phyloP scores from a whole-genome alignment of 2,888 invertebrate species.

The Belgica antarctica region DNA sequence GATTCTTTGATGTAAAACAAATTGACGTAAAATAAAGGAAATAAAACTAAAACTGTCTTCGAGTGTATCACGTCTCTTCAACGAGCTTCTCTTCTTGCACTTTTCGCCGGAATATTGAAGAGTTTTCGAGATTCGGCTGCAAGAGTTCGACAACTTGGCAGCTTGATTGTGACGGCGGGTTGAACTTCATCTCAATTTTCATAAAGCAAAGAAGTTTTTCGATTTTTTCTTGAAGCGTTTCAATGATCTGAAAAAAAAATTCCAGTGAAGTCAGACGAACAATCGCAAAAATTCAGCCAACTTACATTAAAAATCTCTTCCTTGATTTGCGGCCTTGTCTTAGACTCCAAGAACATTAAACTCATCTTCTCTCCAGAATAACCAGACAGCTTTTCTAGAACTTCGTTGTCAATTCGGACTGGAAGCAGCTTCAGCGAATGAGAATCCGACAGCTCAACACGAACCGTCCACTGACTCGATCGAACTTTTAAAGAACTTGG shows the following conservation, averaged over 20 bases:
- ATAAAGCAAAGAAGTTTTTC: neutral
- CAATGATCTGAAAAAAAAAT: neutral
- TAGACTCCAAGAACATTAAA: slow-evolving; percentile 5
- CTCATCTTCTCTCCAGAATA: slow-evolving; percentile 28
- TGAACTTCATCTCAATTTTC: neutral
- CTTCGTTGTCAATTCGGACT: too few relatives aligned
- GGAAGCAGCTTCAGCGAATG: neutral
- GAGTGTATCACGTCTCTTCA: too few relatives aligned
- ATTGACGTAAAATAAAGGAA: too few relatives aligned
- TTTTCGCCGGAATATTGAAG: neutral
- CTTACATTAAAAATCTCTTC: slow-evolving; percentile 20
- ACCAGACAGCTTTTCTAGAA: slow-evolving; percentile 31
- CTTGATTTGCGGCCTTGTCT: slow-evolving; percentile 27
- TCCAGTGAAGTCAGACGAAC: too few relatives aligned
- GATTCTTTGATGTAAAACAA: too few relatives aligned
- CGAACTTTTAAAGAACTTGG: too few relatives aligned
- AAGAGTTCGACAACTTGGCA: neutral
- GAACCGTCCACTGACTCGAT: too few relatives aligned
- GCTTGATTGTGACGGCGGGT: neutral
- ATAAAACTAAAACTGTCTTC: too few relatives aligned
- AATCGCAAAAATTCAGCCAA: too few relatives aligned
- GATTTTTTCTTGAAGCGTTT: neutral
- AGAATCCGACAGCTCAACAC: neutral
- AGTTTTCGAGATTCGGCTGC: neutral
- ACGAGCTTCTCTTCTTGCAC: slow-evolving; percentile 9